Evolutionary conservation across 2,888 invertebrate species (phyloP), one percentile per base, ranked within the genome.

Genomic region (Drosophila emarginata): DNA sequence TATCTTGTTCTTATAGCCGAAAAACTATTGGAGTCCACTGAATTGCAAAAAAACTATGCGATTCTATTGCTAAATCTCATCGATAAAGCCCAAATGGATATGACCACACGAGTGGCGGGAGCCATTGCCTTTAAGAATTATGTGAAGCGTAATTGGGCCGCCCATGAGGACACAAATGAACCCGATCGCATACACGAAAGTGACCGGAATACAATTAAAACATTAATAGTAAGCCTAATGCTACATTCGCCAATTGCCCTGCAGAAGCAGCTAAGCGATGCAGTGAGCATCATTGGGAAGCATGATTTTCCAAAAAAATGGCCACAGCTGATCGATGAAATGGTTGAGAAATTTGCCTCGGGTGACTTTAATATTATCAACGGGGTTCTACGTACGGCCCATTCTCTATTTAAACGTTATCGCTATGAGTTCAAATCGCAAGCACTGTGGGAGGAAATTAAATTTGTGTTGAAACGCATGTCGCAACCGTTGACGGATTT

Each of bases 91-190:
- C 95, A 95, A 75, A 93, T 96, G 51, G 96, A 97, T 75, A 93
- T 95, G 89, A 96, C 96, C 1, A 96, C 98, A 65, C 93, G 98
- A 75, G 94, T 98, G 40, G 96, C 98, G 5, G 97, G 98, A 21
- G 96, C 99, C 9, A 96, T 99, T 69, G 96, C 97, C 0, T 98
- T 99, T 90, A 99, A 99, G 91, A 99, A 99, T 91, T 99, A 96
- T 90, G 95, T 99, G 21, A 99, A 98, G 91, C 93, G 98, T 61
- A 98, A 99, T 92, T 99, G 99, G 99, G 94, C 94, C 87, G 94
- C 90, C 9, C 91, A 91, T 78, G 90, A 95, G 93, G 92, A 93
- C 67, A 96, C 96, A 89, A 97, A 96, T 91, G 94, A 94, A 2
- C 92, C 93, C 0, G 96, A 98, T 92, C 94, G 95, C 80, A 97